Conservation (phyloP, 2,888 invertebrate genomes). For the Thyatira batis region DNA sequence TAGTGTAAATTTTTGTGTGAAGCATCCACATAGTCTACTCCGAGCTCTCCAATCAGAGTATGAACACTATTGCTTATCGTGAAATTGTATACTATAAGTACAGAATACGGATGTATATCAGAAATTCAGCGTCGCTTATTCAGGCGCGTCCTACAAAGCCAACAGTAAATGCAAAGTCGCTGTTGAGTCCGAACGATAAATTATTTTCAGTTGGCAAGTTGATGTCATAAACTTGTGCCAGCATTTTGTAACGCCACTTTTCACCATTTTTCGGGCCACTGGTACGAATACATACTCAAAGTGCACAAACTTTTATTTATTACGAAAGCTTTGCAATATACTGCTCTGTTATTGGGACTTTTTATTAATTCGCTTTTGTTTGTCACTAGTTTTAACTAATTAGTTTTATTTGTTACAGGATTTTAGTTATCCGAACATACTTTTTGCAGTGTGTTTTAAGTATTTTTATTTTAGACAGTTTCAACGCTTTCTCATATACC, state of each 20-base stretch:
- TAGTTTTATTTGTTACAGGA: no score
- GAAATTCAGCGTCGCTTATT: slow-evolving; percentile 31
- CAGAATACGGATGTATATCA: slow-evolving; percentile 29
- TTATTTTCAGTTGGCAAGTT: slow-evolving; percentile 47
- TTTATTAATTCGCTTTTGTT: no score
- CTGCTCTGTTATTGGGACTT: no score
- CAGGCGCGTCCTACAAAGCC: slow-evolving; percentile 13
- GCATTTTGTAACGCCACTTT: neutral
- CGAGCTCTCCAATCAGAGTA: no score
- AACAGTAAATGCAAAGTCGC: slow-evolving; percentile 32
- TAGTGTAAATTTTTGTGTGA: no score
- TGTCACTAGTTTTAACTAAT: no score
- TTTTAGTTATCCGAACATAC: no score
- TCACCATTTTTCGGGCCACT: neutral
- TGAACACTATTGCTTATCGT: no score
- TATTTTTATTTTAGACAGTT: no score
- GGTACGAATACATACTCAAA: neutral
- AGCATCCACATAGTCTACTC: no score
- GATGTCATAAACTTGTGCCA: slow-evolving; percentile 29
- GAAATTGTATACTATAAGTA: slow-evolving; percentile 11
- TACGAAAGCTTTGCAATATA: neutral
- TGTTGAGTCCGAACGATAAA: slow-evolving; percentile 45
- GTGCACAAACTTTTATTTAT: neutral
- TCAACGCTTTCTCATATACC: no score
- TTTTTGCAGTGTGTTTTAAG: no score